These are phyloP conservation scores for Verasper variegatus DNA, from an alignment of 2,113 vertebrate genomes.

Conservation along the genomic window DNA sequence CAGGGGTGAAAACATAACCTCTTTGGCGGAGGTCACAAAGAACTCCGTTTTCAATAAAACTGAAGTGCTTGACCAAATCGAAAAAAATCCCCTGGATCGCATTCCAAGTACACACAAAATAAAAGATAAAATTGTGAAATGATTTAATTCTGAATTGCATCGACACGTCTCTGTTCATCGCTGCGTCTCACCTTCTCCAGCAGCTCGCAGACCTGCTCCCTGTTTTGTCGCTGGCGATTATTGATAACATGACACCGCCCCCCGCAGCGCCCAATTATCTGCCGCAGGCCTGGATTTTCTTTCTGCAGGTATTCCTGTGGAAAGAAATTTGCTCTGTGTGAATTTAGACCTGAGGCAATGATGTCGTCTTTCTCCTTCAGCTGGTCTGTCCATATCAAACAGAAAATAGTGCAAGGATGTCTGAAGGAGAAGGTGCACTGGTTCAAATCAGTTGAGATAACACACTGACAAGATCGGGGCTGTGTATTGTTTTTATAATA, in stretches of 20 bases:
- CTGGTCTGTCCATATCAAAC: background rate
- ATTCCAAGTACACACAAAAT: background rate
- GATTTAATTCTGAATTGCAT: background rate
- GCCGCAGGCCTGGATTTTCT: conserved; percentile 73
- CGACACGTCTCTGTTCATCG: background rate
- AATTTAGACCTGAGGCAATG: background rate
- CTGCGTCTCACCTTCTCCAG: conserved; percentile 77
- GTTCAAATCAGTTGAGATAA: background rate
- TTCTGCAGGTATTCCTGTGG: conserved; percentile 69
- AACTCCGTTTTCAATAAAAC: background rate
- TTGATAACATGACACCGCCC: conserved; percentile 80
- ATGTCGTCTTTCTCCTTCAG: background rate
- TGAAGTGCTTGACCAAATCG: background rate
- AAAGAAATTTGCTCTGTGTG: background rate
- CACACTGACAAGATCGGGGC: too few relatives aligned
- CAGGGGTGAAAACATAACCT: too few relatives aligned
- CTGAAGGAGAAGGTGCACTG: too few relatives aligned
- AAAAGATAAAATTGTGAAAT: background rate
- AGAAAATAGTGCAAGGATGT: background rate
- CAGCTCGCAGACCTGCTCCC: conserved; percentile 73
- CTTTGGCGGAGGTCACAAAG: too few relatives aligned
- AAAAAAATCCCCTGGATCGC: background rate
- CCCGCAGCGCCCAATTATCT: conserved; percentile 74
- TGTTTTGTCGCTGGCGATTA: conserved; percentile 75
- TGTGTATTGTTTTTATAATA: background rate